These are phyloP conservation scores for Rosalia funebris DNA, from an alignment of 2,888 invertebrate species.

Conservation along the genomic window DNA sequence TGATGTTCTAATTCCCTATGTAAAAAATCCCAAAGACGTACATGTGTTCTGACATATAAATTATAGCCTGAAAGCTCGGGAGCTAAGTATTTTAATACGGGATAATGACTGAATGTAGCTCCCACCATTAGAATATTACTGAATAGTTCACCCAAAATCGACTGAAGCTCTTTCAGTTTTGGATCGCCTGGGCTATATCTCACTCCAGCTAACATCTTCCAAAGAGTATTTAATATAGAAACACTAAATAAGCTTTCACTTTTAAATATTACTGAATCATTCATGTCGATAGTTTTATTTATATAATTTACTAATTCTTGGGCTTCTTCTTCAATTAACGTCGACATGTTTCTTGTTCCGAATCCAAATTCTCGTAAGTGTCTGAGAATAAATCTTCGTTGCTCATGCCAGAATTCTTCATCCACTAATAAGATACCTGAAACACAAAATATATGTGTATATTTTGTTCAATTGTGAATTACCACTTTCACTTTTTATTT, in stretches of 20 bases:
- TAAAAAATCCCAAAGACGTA: conserved; percentile 77
- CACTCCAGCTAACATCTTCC: conserved; percentile 85
- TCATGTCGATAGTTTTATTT: conserved; percentile 59
- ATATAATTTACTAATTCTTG: conserved; percentile 71
- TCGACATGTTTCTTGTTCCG: conserved; percentile 79
- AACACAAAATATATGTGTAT: conserved; percentile 27
- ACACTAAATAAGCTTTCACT: conserved; percentile 82
- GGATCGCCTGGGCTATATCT: conserved; percentile 77
- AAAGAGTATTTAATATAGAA: conserved; percentile 81
- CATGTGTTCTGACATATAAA: conserved; percentile 76
- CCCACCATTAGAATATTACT: conserved; percentile 85
- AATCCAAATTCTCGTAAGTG: conserved; percentile 86
- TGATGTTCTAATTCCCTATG: conserved; percentile 77
- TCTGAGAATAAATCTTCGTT: conserved; percentile 78
- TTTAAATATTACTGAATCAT: conserved; percentile 59
- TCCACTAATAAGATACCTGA: conserved; percentile 74
- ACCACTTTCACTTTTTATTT: too few species aligned
- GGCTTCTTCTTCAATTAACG: conserved; percentile 78
- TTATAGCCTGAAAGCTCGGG: conserved; percentile 82
- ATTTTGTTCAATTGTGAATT: too few species aligned
- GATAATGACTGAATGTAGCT: conserved; percentile 82
- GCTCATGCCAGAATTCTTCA: conserved; percentile 72
- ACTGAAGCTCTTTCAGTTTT: conserved; percentile 75
- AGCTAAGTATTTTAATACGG: conserved; percentile 69
- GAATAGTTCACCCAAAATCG: conserved; percentile 76